Percentiles rank a stretch among this genome's conserved stretches.
These are phyloP conservation scores for Discoglossus pictus DNA, from an alignment of 2,797 vertebrate genomes.

Conservation along the genomic window DNA sequence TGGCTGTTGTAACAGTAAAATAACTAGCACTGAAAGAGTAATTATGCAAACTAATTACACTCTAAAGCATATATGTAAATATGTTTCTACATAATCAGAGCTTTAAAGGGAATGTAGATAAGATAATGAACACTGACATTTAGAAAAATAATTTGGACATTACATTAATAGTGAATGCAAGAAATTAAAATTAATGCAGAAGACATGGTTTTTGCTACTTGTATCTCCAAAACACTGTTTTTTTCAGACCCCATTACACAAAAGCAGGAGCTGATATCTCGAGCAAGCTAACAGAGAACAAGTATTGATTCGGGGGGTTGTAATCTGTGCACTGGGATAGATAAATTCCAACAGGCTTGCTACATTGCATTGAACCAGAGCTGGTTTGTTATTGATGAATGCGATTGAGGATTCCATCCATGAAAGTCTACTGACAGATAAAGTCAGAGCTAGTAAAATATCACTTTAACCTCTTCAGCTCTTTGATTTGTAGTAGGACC, in stretches of 20 bases:
- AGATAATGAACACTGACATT: conserved; percentile 4
- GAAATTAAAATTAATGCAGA: no score
- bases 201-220: no score
- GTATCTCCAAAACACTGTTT: background rate
- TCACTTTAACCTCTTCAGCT: conserved; percentile 17
- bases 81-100: conserved; percentile 8
- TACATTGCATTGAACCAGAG: conserved; percentile 22
- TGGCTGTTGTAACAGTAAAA: no score
- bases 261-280: conserved; percentile 13
- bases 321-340: conserved; percentile 25
- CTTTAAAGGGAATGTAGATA: background rate
- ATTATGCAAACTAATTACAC: no score
- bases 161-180: background rate
- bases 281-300: conserved; percentile 17
- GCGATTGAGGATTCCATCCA: conserved; percentile 23
- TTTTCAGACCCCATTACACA: background rate
- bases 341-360: conserved; percentile 32
- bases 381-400: conserved; percentile 28
- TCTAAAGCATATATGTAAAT: conserved; percentile 1
- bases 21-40: no score
- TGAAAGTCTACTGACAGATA: conserved; percentile 8
- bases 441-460: conserved; percentile 26
- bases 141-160: background rate
- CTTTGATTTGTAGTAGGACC: background rate
- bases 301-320: conserved; percentile 23